phyloP scores from a whole-genome alignment of 1,140 invertebrate genomes.

The Neuroterus valhalla region DNA sequence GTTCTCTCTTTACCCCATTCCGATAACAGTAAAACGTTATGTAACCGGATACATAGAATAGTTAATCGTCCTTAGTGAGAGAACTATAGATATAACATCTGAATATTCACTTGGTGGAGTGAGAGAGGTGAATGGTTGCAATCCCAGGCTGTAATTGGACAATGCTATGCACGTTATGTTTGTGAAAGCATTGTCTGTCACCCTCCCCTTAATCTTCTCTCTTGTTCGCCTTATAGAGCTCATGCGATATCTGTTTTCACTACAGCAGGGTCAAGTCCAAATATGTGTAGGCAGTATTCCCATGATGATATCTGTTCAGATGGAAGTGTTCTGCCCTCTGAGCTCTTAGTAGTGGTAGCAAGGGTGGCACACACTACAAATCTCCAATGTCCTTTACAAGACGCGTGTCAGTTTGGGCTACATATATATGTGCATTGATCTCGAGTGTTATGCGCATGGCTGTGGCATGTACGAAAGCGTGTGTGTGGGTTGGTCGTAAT shows the following conservation, averaged over 20 bases:
- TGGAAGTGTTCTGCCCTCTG: not conserved
- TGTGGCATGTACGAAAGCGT: not conserved
- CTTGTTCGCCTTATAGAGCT: conserved; percentile 6
- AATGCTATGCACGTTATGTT: conserved; percentile 57
- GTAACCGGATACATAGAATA: not conserved
- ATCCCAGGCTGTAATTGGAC: conserved; percentile 46
- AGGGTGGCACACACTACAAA: not conserved
- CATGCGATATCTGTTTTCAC: not conserved
- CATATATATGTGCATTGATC: not conserved
- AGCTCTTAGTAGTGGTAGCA: not conserved
- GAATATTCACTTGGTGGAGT: not conserved
- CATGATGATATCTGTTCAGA: not conserved
- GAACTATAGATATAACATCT: not conserved
- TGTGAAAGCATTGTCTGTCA: conserved; percentile 41
- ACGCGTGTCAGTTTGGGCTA: conserved; percentile 1
- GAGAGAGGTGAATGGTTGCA: conserved; percentile 3
- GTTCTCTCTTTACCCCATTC: not conserved
- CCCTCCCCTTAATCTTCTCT: conserved; percentile 32
- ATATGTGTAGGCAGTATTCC: conserved; percentile 4
- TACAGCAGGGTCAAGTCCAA: conserved; percentile 7
- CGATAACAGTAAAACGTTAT: not conserved
- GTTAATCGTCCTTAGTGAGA: not conserved
- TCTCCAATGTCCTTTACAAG: conserved; percentile 8
- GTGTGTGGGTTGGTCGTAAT: not conserved
- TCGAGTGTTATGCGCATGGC: not conserved